A percentile compares a stretch with the other conserved stretches of the same genome.
Conservation (phyloP, 2,888 invertebrate genomes). For the Diarsia dahlii region DNA sequence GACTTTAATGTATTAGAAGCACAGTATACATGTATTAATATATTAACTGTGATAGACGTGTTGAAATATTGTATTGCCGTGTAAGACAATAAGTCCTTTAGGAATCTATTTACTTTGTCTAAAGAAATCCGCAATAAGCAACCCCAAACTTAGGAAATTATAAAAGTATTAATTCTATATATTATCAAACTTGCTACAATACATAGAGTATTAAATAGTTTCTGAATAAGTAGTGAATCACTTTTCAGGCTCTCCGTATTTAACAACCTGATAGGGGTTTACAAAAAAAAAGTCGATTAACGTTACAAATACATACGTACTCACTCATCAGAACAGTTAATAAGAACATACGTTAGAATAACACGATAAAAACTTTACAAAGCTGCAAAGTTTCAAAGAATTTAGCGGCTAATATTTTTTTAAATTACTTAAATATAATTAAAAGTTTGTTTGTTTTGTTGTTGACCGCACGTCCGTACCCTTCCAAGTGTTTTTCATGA, state of each 20-base stretch:
- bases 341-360: neutral
- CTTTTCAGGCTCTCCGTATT: neutral
- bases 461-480: neutral
- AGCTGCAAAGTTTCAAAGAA: neutral
- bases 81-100: slow-evolving; percentile 49
- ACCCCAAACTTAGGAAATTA: neutral
- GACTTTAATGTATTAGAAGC: slow-evolving; percentile 16
- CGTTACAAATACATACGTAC: neutral
- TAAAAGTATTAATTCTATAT: neutral
- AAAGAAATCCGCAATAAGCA: neutral
- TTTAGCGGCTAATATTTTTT: neutral
- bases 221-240: too few species aligned
- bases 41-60: slow-evolving; percentile 22
- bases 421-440: neutral
- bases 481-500: neutral
- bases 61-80: slow-evolving; percentile 28
- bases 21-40: slow-evolving; percentile 21
- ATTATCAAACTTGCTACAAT: neutral
- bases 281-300: neutral
- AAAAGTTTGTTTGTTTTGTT: neutral
- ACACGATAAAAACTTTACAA: neutral
- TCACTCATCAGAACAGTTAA: neutral
- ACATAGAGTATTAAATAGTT: too few species aligned
- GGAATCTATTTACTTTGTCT: slow-evolving; percentile 8
- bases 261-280: neutral